A percentile compares a stretch with the other conserved stretches of the same genome.
phyloP scores from a whole-genome alignment of 2,888 invertebrate genomes.

The Phengaris arion region DNA sequence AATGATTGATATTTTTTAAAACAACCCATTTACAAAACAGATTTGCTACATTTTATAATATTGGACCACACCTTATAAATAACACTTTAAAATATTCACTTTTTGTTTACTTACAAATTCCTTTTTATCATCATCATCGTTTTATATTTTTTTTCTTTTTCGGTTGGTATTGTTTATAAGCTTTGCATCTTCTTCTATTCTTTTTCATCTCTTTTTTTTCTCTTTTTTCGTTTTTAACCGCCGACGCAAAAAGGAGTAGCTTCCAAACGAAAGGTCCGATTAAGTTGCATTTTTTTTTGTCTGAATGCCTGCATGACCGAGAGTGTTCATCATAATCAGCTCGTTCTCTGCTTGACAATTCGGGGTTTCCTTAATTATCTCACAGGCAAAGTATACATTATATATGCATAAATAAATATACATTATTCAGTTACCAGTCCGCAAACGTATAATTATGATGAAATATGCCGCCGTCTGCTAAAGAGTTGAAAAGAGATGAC shows the following conservation, averaged over 20 bases:
- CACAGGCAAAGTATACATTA: not conserved
- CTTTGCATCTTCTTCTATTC: too few species aligned
- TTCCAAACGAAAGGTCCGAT: too few species aligned
- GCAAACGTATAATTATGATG: conserved; percentile 21
- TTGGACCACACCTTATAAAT: not conserved
- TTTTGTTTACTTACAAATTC: not conserved
- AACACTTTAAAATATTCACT: not conserved
- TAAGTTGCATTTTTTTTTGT: too few species aligned
- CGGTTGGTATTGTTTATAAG: too few species aligned
- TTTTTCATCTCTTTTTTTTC: not conserved
- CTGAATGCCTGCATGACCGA: too few species aligned
- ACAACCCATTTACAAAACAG: not conserved
- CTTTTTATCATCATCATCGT: not conserved
- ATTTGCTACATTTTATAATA: not conserved
- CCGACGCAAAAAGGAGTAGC: too few species aligned
- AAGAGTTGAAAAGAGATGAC: conserved; percentile 57
- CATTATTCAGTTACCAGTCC: not conserved
- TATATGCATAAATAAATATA: not conserved
- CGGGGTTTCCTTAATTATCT: too few species aligned
- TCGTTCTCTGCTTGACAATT: too few species aligned
- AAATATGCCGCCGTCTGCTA: conserved; percentile 39
- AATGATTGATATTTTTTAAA: not conserved
- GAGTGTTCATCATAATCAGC: too few species aligned
- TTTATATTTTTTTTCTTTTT: too few species aligned
- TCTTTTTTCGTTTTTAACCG: too few species aligned